Conservation (phyloP, 2,113 vertebrate genomes). For the Manacus vitellinus region DNA sequence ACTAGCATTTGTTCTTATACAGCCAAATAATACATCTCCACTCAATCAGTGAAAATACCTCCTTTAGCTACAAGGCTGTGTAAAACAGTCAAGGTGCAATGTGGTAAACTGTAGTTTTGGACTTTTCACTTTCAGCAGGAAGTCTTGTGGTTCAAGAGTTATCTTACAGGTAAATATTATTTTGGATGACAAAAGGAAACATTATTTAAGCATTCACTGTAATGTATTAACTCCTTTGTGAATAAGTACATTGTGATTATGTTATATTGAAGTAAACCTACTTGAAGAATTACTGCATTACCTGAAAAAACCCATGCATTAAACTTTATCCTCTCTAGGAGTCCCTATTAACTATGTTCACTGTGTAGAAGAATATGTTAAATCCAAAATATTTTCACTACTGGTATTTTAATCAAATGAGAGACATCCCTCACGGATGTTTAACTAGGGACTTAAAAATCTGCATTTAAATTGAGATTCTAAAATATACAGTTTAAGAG, state of each 20-base stretch:
- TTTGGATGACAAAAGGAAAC: neutral
- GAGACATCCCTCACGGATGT: constrained; percentile 10
- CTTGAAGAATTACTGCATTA: constrained; percentile 22
- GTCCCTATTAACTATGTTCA: constrained; percentile 13
- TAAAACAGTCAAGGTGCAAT: neutral
- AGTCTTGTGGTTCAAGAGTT: neutral
- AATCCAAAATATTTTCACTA: constrained; percentile 60
- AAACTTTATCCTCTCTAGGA: neutral
- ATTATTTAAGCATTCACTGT: neutral
- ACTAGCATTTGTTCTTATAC: neutral
- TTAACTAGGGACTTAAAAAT: constrained; percentile 65
- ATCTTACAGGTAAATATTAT: neutral
- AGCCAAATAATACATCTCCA: neutral
- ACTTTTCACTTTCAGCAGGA: neutral
- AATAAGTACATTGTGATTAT: neutral
- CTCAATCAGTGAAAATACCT: neutral
- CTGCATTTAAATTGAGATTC: constrained; percentile 76
- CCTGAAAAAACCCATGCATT: constrained; percentile 17
- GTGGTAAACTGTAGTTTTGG: neutral
- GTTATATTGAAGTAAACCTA: neutral
- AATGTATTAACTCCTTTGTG: constrained; percentile 23
- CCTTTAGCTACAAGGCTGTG: neutral
- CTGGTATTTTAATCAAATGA: constrained; percentile 67
- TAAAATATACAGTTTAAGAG: constrained; percentile 54
- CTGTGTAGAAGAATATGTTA: constrained; percentile 44